Evolutionary conservation across 2,888 invertebrate species (phyloP).

Genomic region (Cecidostiba fungosa): DNA sequence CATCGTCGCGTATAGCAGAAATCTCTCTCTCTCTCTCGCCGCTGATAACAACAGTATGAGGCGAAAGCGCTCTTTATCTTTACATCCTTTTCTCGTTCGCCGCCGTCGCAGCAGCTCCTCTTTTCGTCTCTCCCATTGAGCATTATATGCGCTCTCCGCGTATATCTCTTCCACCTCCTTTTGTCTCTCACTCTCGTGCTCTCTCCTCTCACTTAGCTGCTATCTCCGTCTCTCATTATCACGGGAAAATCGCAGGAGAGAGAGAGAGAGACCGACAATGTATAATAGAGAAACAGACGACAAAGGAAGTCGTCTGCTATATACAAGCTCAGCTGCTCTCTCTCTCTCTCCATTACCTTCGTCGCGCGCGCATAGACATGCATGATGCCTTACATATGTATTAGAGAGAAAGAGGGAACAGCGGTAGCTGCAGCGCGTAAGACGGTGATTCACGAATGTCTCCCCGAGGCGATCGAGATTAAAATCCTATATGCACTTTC

Average conservation of each 20-base stretch:
- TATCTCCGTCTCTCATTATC: constrained; percentile 48
- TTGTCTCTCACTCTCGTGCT: too few species aligned
- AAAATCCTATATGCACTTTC: constrained; percentile 49
- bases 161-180: constrained; percentile 35
- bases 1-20: constrained; percentile 15
- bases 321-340: not conserved
- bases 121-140: constrained; percentile 39
- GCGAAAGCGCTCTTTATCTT: constrained; percentile 50
- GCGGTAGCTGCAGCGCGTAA: constrained; percentile 37
- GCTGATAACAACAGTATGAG: constrained; percentile 14
- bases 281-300: constrained; percentile 52
- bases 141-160: not conserved
- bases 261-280: constrained; percentile 15
- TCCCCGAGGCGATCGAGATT: constrained; percentile 50
- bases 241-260: constrained; percentile 42
- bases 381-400: not conserved
- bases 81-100: constrained; percentile 29
- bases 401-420: not conserved
- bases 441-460: constrained; percentile 53
- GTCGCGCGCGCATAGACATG: not conserved
- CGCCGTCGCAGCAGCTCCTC: too few species aligned
- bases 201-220: not conserved
- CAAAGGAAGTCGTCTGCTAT: constrained; percentile 41
- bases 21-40: too few species aligned
- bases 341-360: constrained; percentile 13